phyloP scores from a whole-genome alignment of 2,888 invertebrate species.

The Shargacucullia verbasci region DNA sequence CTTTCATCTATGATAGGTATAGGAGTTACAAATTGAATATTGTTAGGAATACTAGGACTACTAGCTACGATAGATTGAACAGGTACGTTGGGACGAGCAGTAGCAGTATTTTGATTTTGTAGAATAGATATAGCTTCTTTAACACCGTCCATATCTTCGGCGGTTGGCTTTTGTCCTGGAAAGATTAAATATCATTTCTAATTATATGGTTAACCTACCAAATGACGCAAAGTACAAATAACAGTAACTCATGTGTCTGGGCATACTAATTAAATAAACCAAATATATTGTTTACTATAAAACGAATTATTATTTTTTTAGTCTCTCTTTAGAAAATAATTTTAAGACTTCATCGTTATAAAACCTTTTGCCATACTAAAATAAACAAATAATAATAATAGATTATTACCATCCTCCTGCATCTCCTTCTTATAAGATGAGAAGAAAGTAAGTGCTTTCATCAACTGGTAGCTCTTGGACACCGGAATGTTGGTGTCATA shows the following conservation, averaged over 20 bases:
- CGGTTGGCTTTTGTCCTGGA: slow-evolving; percentile 75
- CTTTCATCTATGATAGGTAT: slow-evolving; percentile 76
- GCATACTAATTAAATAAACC: too few species aligned
- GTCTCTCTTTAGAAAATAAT: too few species aligned
- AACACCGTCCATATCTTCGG: slow-evolving; percentile 80
- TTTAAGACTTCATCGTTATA: too few species aligned
- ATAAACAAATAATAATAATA: not conserved
- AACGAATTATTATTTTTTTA: too few species aligned
- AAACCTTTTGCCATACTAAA: too few species aligned
- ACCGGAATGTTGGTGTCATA: slow-evolving; percentile 97
- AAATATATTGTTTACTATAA: too few species aligned
- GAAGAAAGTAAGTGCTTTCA: slow-evolving; percentile 97
- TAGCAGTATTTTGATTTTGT: slow-evolving; percentile 69
- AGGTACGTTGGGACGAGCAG: slow-evolving; percentile 45
- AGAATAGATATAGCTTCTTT: slow-evolving; percentile 84
- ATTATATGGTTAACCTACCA: not conserved
- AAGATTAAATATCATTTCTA: not conserved
- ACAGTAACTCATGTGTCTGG: too few species aligned
- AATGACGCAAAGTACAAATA: too few species aligned
- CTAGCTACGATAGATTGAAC: slow-evolving; percentile 34
- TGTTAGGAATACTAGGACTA: slow-evolving; percentile 49
- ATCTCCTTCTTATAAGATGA: slow-evolving; percentile 94
- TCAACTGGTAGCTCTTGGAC: slow-evolving; percentile 96
- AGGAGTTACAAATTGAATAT: slow-evolving; percentile 76
- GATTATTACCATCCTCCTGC: slow-evolving; percentile 73